These are phyloP conservation scores for Drosophila bocqueti DNA, from an alignment of 1,140 invertebrate genomes.

Conservation along the genomic window DNA sequence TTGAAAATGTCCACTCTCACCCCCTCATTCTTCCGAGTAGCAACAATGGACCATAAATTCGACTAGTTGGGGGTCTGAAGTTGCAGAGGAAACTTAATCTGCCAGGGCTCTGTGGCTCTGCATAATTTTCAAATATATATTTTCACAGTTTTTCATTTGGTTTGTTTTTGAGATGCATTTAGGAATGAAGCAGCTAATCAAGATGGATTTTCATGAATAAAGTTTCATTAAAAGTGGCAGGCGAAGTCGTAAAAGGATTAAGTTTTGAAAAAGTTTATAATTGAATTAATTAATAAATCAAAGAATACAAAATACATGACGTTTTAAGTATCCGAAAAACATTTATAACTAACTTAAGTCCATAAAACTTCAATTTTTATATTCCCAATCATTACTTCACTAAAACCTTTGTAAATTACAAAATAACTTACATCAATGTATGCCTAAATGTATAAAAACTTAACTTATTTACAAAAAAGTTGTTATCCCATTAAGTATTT, in stretches of 20 bases:
- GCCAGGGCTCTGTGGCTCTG: not conserved
- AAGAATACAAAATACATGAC: not conserved
- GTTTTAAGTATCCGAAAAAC: no score
- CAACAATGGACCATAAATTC: conserved; percentile 44
- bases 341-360: not conserved
- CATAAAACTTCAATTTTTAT: not conserved
- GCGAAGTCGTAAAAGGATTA: not conserved
- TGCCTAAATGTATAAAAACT: no score
- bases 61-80: conserved; percentile 15
- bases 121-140: conserved; percentile 25
- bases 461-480: not conserved
- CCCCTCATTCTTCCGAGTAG: conserved; percentile 7
- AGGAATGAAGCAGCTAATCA: conserved; percentile 10
- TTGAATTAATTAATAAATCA: not conserved
- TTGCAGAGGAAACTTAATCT: conserved; percentile 7
- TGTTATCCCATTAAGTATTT: not conserved
- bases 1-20: conserved; percentile 32
- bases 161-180: not conserved
- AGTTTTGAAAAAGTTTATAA: not conserved
- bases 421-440: not conserved
- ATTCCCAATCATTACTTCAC: not conserved
- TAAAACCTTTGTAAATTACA: no score
- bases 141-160: conserved; percentile 14
- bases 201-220: conserved; percentile 9
- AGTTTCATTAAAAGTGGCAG: not conserved